phyloP scores from a whole-genome alignment of 2,113 vertebrate species.

The Nerophis ophidion region DNA sequence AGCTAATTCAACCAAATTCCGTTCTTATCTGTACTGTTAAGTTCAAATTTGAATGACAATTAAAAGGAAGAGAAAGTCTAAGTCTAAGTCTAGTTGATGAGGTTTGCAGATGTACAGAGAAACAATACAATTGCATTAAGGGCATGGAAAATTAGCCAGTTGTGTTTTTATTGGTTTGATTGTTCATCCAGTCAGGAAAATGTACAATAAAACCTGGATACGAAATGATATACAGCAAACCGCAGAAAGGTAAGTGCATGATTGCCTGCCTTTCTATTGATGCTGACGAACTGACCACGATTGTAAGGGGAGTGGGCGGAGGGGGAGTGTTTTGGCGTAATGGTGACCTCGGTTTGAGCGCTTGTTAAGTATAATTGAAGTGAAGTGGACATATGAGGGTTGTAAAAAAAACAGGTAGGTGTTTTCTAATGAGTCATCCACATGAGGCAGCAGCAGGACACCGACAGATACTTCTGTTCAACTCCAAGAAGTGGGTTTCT shows the following conservation, averaged over 20 bases:
- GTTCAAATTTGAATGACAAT: too few relatives aligned
- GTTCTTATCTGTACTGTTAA: too few relatives aligned
- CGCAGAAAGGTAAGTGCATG: conserved; percentile 5
- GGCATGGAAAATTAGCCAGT: conserved; percentile 6
- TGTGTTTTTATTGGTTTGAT: conserved; percentile 10
- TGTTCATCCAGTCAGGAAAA: conserved; percentile 6
- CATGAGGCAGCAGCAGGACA: conserved; percentile 19
- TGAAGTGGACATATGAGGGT: conserved; percentile 35
- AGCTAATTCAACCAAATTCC: too few relatives aligned
- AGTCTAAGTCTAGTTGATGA: too few relatives aligned
- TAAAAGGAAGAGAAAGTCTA: too few relatives aligned
- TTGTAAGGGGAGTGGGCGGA: neutral
- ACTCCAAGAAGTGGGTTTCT: neutral
- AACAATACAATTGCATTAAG: conserved; percentile 6
- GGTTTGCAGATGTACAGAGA: conserved; percentile 11
- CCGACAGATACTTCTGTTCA: neutral
- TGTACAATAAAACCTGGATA: neutral
- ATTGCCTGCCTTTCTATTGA: conserved; percentile 2
- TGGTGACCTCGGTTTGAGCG: conserved; percentile 31
- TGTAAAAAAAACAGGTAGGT: conserved; percentile 22
- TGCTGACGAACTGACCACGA: conserved; percentile 21
- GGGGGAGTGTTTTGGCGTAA: conserved; percentile 11
- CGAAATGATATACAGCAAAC: conserved; percentile 6
- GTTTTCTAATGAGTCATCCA: conserved; percentile 36
- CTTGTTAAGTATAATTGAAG: conserved; percentile 47